Percentiles rank a stretch among this genome's conserved stretches.
Conservation (phyloP, 2,113 vertebrate species). For the Isichthys henryi region DNA sequence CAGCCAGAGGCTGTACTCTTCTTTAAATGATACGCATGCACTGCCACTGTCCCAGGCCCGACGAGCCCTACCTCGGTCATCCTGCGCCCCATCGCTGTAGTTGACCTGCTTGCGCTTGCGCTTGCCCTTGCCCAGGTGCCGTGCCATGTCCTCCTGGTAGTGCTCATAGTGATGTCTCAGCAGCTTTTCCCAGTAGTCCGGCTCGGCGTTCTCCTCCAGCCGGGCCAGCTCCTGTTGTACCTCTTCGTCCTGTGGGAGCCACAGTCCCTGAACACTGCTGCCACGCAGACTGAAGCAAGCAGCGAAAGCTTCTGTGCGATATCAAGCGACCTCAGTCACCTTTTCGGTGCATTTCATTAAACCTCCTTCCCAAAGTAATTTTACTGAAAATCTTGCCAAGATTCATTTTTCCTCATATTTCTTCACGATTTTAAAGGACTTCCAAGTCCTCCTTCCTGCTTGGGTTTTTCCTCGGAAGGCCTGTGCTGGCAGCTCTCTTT, state of each 20-base stretch:
- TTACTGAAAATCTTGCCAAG: neutral
- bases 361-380: neutral
- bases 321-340: no score
- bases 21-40: slow-evolving; percentile 36
- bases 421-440: neutral
- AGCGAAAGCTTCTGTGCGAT: neutral
- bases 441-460: neutral
- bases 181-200: slow-evolving; percentile 98
- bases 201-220: slow-evolving; percentile 94
- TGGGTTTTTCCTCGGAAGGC: neutral
- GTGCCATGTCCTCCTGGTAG: slow-evolving; percentile 91
- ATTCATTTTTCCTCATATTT: neutral
- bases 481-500: neutral
- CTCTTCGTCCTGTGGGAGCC: slow-evolving; percentile 76
- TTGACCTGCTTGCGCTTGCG: slow-evolving; percentile 96
- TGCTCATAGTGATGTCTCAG: slow-evolving; percentile 96
- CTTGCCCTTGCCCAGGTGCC: slow-evolving; percentile 96
- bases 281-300: neutral
- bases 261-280: neutral
- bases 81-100: slow-evolving; percentile 96
- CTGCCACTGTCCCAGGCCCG: slow-evolving; percentile 33
- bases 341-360: no score
- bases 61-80: slow-evolving; percentile 86
- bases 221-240: slow-evolving; percentile 95
- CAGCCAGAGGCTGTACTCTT: neutral